A percentile compares a stretch with the other conserved stretches of the same genome.
phyloP scores from a whole-genome alignment of 2,888 invertebrate species.

The Mythimna loreyi region DNA sequence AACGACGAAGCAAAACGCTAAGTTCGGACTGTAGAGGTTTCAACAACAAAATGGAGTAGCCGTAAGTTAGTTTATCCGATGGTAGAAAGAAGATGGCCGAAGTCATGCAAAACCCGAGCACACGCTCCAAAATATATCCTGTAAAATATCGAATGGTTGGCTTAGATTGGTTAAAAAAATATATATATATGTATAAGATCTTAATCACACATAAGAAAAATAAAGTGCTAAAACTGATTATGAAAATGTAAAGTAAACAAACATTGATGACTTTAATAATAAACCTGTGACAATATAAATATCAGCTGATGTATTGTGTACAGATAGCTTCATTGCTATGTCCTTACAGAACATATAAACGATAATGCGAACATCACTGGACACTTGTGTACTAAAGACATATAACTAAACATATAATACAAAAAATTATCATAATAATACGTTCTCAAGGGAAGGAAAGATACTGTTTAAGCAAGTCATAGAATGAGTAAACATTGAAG shows the following conservation, averaged over 20 bases:
- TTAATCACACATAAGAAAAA: conserved; percentile 31
- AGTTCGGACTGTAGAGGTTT: too few species aligned
- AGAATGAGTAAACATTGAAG: conserved; percentile 26
- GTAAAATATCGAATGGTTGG: too few species aligned
- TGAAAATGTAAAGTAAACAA: conserved; percentile 39
- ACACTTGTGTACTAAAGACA: conserved; percentile 47
- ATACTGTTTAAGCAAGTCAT: conserved; percentile 15
- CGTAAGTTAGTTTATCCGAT: too few species aligned
- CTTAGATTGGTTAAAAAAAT: conserved; percentile 11
- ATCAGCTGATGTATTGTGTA: conserved; percentile 34
- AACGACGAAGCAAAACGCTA: too few species aligned
- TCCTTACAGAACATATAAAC: conserved; percentile 43
- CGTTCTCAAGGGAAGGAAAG: conserved; percentile 43
- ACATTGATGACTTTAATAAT: conserved; percentile 39
- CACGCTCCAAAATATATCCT: too few species aligned
- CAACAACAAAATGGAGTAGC: too few species aligned
- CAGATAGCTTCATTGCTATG: conserved; percentile 45
- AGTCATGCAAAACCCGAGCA: too few species aligned
- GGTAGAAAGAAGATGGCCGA: too few species aligned
- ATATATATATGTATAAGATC: conserved; percentile 16
- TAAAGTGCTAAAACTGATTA: conserved; percentile 32
- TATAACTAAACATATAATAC: conserved; percentile 40
- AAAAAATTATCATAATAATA: conserved; percentile 51
- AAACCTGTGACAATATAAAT: conserved; percentile 46
- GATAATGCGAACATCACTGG: conserved; percentile 37